These are phyloP conservation scores for Phalacrocorax brasilianus DNA, from an alignment of 2,113 vertebrate species.

Conservation along the genomic window DNA sequence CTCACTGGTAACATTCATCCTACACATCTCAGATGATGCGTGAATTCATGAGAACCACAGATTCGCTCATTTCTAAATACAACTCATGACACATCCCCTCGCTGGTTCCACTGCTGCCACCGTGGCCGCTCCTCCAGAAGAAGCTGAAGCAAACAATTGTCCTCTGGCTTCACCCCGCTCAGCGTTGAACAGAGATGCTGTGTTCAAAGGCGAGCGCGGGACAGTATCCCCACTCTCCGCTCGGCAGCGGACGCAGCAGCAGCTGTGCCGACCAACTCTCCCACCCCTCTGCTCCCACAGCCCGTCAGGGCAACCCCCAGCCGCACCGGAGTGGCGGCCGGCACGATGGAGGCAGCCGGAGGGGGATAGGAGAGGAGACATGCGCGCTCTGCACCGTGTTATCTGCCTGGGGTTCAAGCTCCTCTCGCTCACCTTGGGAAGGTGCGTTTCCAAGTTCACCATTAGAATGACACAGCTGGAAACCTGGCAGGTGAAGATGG, in stretches of 20 bases:
- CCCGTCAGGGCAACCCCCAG: accelerated
- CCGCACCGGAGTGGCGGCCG: accelerated
- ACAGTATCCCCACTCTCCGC: background rate
- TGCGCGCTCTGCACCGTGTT: accelerated
- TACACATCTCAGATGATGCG: accelerated
- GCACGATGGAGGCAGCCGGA: background rate
- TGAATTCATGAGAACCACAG: accelerated
- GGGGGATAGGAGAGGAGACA: background rate
- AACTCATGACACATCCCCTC: background rate
- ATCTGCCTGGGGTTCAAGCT: accelerated
- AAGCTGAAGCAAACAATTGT: background rate
- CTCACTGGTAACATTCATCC: background rate
- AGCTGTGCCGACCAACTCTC: background rate
- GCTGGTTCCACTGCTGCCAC: background rate
- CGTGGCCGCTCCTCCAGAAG: background rate
- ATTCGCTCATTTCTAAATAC: background rate
- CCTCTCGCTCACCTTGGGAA: background rate
- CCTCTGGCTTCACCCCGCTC: background rate
- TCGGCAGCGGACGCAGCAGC: background rate
- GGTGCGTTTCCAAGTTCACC: background rate
- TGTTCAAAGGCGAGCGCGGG: background rate
- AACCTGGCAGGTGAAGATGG: accelerated
- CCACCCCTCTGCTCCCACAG: background rate
- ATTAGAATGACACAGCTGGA: accelerated
- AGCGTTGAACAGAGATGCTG: background rate